Evolutionary conservation across 2,797 vertebrate species (phyloP), one percentile per base, ranked within the genome.

Genomic region (Argentina silus): DNA sequence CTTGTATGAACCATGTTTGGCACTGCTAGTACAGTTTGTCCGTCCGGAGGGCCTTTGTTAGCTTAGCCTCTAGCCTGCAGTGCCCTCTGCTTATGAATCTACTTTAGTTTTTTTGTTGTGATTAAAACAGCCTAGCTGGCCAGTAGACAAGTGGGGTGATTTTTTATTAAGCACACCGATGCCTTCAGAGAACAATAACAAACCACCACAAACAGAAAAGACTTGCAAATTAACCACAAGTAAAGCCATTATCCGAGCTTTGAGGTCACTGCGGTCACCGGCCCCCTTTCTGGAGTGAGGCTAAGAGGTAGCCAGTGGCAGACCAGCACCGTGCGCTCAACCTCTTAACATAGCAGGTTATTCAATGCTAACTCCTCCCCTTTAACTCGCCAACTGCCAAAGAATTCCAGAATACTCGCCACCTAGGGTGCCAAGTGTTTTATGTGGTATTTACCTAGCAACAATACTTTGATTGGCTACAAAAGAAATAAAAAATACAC

Each of bases 1-100:
- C 59, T 76, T 82, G 64, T 72, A 55, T 57, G 12, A 80, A 72
- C 65, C 55, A 55, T 21, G 27, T 75, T 70, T 76, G 64, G 79
- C 71, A 69, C 66, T 72, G 62, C n/a, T n/a, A n/a, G 47, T 66
- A 43, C 12, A 60, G 43, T 61, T 43, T 53, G 42, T 66, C 23
- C 17, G 60, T 68, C 19, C 48, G 19, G 15, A 44, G 74, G 61
- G 69, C 74, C 69, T 78, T 36, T 70, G 74, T 66, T 51, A 10
- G 47, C 50, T 44, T 75, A n/a, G 48, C 68, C 10, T 17, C 51
- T 19, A 45, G 68, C n/a, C 10, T n/a, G 11, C 3, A 74, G 74
- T 77, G 21, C 19, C 56, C 43, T 72, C 2, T 51, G 43, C 64
- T 14, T 14, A 4, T 27, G 6, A 66, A 19, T 14, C 19, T 48